Evolutionary conservation across 2,797 vertebrate genomes (phyloP).

Genomic region (Bucorvus abyssinicus): DNA sequence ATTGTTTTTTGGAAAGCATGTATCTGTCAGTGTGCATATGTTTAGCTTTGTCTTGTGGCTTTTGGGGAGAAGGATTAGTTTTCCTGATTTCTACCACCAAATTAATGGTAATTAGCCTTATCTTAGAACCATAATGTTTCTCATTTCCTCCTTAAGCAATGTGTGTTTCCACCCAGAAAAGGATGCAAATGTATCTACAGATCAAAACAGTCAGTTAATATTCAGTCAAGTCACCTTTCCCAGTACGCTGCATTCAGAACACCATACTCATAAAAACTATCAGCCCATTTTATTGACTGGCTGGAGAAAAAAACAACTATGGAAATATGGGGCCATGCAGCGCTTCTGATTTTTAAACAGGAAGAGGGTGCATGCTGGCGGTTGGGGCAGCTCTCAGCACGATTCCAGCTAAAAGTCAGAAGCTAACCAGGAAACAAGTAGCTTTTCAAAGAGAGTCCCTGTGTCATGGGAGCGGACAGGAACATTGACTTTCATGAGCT

Average conservation of each 20-base stretch:
- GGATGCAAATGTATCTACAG: not conserved
- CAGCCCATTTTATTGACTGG: not conserved
- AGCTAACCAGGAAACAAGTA: not conserved
- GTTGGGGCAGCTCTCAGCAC: not conserved
- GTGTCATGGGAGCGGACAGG: not conserved
- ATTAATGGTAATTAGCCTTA: not conserved
- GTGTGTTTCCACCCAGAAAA: not conserved
- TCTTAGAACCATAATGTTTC: not conserved
- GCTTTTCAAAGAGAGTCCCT: not conserved
- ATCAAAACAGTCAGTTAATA: not conserved
- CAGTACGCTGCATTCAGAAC: not conserved
- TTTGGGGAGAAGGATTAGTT: not conserved
- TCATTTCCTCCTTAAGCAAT: not conserved
- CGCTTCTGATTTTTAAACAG: not conserved
- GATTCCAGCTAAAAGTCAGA: not conserved
- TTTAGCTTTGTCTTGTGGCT: not conserved
- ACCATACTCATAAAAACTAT: not conserved
- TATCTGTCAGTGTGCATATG: not conserved
- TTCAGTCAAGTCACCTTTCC: not conserved
- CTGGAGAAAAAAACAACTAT: not conserved
- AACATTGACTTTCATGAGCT: not conserved
- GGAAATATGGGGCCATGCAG: not conserved
- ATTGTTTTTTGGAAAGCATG: not conserved
- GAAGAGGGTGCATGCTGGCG: not conserved
- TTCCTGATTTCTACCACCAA: not conserved